Evolutionary conservation across 2,797 vertebrate genomes (phyloP), one percentile per base, ranked within the genome.

Genomic region (Spatula versicolor): DNA sequence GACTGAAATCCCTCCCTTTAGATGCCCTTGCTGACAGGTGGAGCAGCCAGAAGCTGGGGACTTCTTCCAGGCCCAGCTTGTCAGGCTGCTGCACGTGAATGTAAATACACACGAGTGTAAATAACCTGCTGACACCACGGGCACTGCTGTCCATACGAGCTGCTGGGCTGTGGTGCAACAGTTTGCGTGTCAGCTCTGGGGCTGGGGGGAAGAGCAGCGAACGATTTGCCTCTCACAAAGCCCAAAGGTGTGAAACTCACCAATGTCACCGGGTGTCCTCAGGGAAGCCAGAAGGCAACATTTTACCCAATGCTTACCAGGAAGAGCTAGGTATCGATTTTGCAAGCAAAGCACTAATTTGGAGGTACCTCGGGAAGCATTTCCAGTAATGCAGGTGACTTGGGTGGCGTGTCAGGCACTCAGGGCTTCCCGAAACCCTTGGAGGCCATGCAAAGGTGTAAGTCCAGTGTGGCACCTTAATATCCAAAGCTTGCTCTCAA

Each of bases 291-390:
- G 39, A 84, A 46, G 84, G 75, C 28, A 17, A 3, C 28, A 5
- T 85, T 89, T 89, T 63, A 77, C 17, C 48, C 81, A 7, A 6
- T 31, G 48, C 56, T 78, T 30, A 68, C 73, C 52, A 78, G 77
- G 85, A 96, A 95, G 88, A 71, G 90, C 76, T 67, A 67, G 33
- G 88, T 79, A 39, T 85, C 90, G 41, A 76, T 93, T 96, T 86
- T 82, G 54, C 64, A 94, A 90, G 80, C 43, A 63, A 58, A 93
- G 62, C 63, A 43, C 85, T 46, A 33, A 67, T 73, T 88, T 56
- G 26, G 72, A 58, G 55, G 63, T 68, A 39, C 89, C 71, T 90
- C 73, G 69, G 43, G 37, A 21, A 59, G 46, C 11, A 9, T 37
- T 45, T 13, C 55, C 52, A 30, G 63, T 37, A 56, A 82, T 6